Conservation (phyloP, 2,888 invertebrate species). For the Suillia variegata region DNA sequence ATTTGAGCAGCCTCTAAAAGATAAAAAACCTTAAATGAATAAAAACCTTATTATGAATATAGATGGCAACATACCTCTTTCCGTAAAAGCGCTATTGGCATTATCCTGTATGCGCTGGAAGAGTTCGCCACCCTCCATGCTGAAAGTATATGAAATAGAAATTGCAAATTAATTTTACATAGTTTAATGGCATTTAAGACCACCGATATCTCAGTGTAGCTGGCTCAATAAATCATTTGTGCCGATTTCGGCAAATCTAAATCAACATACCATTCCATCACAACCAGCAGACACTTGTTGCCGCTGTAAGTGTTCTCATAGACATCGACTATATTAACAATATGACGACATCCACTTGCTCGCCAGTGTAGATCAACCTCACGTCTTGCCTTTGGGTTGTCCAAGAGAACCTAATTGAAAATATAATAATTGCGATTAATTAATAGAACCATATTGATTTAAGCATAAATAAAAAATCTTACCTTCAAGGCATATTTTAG, state of each 20-base stretch:
- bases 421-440: neutral
- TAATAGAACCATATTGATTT: slow-evolving; percentile 6
- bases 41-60: no score
- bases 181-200: neutral
- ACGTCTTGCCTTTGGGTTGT: slow-evolving; percentile 88
- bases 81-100: slow-evolving; percentile 94
- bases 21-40: no score
- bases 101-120: slow-evolving; percentile 94
- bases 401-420: slow-evolving; percentile 75
- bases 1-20: slow-evolving; percentile 93
- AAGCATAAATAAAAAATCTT: slow-evolving; percentile 28
- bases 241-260: neutral
- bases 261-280: slow-evolving; percentile 91
- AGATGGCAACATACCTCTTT: no score
- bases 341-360: slow-evolving; percentile 87
- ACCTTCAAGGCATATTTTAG: slow-evolving; percentile 93
- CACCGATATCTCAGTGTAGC: slow-evolving; percentile 4
- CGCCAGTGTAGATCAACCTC: slow-evolving; percentile 97
- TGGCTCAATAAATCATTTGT: slow-evolving; percentile 10
- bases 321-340: slow-evolving; percentile 89
- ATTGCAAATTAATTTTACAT: no score
- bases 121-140: slow-evolving; percentile 97
- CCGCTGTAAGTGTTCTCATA: slow-evolving; percentile 96
- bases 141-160: slow-evolving; percentile 51
- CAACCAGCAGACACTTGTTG: slow-evolving; percentile 89